A percentile compares a stretch with the other conserved stretches of the same genome.
Conservation (phyloP, 2,797 vertebrate genomes). For the Serranus cabrilla region DNA sequence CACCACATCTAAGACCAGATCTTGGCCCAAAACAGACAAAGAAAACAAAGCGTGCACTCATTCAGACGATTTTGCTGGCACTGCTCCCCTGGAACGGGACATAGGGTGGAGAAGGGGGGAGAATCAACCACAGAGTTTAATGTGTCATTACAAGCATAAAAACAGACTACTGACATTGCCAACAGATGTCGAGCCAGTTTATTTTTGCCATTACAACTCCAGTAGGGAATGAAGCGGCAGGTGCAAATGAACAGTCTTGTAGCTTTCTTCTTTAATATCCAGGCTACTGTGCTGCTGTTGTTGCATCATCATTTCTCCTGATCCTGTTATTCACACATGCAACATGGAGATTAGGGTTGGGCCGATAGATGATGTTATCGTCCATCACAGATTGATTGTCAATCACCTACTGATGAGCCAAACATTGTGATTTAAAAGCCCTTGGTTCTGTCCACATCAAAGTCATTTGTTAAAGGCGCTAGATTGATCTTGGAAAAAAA, state of each 20-base stretch:
- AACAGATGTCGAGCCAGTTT: slow-evolving; percentile 85
- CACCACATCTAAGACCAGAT: slow-evolving; percentile 83
- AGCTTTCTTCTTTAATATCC: slow-evolving; percentile 60
- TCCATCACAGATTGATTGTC: too few relatives aligned
- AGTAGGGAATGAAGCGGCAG: slow-evolving; percentile 75
- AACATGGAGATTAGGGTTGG: slow-evolving; percentile 17
- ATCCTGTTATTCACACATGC: slow-evolving; percentile 48
- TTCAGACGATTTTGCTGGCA: slow-evolving; percentile 83
- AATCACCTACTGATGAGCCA: too few relatives aligned
- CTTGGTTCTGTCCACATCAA: too few relatives aligned
- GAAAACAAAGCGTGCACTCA: slow-evolving; percentile 84
- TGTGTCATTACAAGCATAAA: slow-evolving; percentile 87
- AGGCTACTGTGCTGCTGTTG: slow-evolving; percentile 41
- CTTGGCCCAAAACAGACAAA: slow-evolving; percentile 82
- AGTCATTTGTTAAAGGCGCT: too few relatives aligned
- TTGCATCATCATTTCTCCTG: slow-evolving; percentile 61
- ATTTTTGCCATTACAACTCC: slow-evolving; percentile 81
- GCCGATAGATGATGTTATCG: too few relatives aligned
- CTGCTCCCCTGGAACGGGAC: slow-evolving; percentile 75
- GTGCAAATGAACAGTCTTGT: slow-evolving; percentile 70
- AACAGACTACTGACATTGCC: slow-evolving; percentile 82
- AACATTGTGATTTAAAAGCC: too few relatives aligned
- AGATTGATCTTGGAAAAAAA: too few relatives aligned
- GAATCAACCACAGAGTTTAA: slow-evolving; percentile 82
- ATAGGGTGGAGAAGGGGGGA: slow-evolving; percentile 60